Evolutionary conservation across 2,888 invertebrate genomes (phyloP).

Genomic region (Clanis bilineata): DNA sequence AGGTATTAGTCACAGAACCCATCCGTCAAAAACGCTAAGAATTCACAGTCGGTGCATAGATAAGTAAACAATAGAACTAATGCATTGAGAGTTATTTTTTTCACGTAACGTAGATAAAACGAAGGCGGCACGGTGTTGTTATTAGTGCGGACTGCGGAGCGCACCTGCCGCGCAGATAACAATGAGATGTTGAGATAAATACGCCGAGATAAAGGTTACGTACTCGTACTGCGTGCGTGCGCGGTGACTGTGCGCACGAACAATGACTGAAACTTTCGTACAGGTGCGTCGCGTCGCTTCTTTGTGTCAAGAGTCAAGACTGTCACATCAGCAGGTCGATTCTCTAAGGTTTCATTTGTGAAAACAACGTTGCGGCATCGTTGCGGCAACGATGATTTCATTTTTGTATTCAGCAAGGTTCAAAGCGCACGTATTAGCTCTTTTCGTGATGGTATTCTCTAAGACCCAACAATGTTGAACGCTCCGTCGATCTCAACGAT

Average conservation of each 20-base stretch:
- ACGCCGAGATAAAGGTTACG: constrained; percentile 50
- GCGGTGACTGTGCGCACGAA: constrained; percentile 61
- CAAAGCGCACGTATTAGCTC: too few species aligned
- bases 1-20: not conserved
- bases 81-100: constrained; percentile 4
- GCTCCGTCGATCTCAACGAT: too few species aligned
- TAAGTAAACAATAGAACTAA: constrained; percentile 8
- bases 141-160: constrained; percentile 33
- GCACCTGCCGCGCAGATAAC: constrained; percentile 60
- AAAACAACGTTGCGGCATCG: too few species aligned
- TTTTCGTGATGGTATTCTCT: too few species aligned
- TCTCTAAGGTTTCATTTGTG: too few species aligned
- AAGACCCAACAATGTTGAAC: too few species aligned
- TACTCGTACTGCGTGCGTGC: constrained; percentile 40
- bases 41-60: not conserved
- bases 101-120: constrained; percentile 10
- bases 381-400: too few species aligned
- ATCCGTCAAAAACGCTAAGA: constrained; percentile 1
- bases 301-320: constrained; percentile 11
- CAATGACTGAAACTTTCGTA: constrained; percentile 62
- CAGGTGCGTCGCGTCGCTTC: constrained; percentile 59
- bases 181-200: constrained; percentile 57
- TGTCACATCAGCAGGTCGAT: not conserved
- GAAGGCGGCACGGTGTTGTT: constrained; percentile 9
- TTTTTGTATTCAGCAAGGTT: too few species aligned